phyloP scores from a whole-genome alignment of 1,140 invertebrate genomes.

The Nixonia krombeini region DNA sequence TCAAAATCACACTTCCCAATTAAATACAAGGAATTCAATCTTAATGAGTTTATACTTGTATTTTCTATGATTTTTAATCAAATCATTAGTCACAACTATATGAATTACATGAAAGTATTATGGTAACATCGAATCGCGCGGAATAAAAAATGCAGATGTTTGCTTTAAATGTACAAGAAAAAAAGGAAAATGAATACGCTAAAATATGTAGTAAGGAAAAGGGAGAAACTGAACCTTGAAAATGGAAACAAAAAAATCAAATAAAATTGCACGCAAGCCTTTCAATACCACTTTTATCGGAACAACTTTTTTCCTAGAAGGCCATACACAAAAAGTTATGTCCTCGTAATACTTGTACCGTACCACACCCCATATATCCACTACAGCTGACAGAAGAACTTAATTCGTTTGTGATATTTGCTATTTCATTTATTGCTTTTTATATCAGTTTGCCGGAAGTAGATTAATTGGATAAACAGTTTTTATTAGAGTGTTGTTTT shows the following conservation, averaged over 20 bases:
- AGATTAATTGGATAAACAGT: too few species aligned
- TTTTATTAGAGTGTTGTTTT: too few species aligned
- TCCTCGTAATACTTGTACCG: constrained; percentile 28
- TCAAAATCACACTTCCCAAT: too few species aligned
- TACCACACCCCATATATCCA: constrained; percentile 17
- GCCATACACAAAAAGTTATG: constrained; percentile 18
- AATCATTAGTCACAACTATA: too few species aligned
- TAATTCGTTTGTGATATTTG: constrained; percentile 22
- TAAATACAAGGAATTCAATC: too few species aligned
- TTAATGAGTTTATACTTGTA: too few species aligned
- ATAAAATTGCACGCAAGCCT: constrained; percentile 1
- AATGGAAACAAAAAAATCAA: constrained; percentile 1
- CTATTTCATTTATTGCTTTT: too few species aligned
- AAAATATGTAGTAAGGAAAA: not conserved
- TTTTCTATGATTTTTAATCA: not conserved
- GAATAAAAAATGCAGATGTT: not conserved
- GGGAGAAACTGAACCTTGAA: not conserved
- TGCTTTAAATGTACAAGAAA: too few species aligned
- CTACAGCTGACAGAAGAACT: constrained; percentile 20
- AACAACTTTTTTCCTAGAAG: constrained; percentile 18
- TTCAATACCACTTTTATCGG: constrained; percentile 10
- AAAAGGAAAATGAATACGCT: too few species aligned
- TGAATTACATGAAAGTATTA: too few species aligned
- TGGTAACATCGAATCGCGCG: too few species aligned
- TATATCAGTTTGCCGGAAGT: too few species aligned